A percentile compares a stretch with the other conserved stretches of the same genome.
phyloP scores from a whole-genome alignment of 2,888 invertebrate genomes.

The Synergus itoensis region DNA sequence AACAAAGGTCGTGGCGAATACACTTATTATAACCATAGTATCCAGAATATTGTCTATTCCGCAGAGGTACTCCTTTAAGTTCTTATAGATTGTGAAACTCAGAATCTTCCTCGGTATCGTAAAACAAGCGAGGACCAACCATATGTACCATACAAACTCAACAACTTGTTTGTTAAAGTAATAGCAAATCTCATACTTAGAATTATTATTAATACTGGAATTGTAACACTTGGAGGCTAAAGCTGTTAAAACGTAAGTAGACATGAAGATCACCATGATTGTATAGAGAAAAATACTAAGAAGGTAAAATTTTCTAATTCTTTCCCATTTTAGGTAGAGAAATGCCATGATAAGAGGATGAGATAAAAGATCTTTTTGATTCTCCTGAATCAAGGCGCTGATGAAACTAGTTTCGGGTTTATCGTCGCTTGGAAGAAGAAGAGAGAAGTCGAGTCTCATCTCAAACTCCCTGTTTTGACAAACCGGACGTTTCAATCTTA shows the following conservation, averaged over 20 bases:
- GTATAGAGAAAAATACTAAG: constrained; percentile 72
- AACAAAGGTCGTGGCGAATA: constrained; percentile 73
- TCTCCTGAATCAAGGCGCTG: constrained; percentile 77
- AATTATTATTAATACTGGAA: constrained; percentile 68
- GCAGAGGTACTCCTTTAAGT: constrained; percentile 73
- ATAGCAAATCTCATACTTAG: constrained; percentile 65
- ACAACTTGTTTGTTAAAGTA: constrained; percentile 69
- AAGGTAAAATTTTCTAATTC: constrained; percentile 78
- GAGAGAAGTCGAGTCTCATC: constrained; percentile 73
- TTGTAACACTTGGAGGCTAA: constrained; percentile 74
- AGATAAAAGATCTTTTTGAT: constrained; percentile 76
- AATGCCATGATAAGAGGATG: constrained; percentile 79
- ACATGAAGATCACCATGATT: constrained; percentile 73
- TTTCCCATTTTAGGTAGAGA: constrained; percentile 78
- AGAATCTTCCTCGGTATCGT: constrained; percentile 75
- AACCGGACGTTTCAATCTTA: constrained; percentile 70
- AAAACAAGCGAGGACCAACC: constrained; percentile 69
- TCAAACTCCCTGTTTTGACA: constrained; percentile 74
- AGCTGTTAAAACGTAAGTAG: constrained; percentile 72
- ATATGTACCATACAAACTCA: constrained; percentile 72
- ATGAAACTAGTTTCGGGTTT: constrained; percentile 77
- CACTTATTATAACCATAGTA: constrained; percentile 70
- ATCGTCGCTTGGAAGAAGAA: constrained; percentile 73
- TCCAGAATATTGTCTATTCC: constrained; percentile 76
- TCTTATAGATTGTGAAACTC: constrained; percentile 72